These are phyloP conservation scores for Myotis myotis DNA, from an alignment of 2,797 vertebrate species.

Conservation along the genomic window DNA sequence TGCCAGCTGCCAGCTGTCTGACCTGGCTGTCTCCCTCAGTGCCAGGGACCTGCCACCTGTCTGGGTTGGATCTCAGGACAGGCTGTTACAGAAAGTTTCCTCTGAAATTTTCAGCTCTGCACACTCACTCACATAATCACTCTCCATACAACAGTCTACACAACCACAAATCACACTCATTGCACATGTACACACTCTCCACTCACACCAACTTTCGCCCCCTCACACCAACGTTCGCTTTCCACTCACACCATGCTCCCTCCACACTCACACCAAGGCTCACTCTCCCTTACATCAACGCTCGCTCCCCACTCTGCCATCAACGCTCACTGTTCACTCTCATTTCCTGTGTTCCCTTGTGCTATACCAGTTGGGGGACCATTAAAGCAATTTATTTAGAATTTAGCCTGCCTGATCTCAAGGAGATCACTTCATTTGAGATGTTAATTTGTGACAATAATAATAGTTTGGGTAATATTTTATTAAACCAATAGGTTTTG, in stretches of 20 bases:
- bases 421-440: background rate
- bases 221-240: too few relatives aligned
- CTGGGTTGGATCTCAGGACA: background rate
- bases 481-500: background rate
- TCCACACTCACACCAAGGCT: too few relatives aligned
- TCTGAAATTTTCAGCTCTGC: fast-evolving
- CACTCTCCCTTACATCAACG: too few relatives aligned
- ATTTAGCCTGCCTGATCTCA: background rate
- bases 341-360: too few relatives aligned
- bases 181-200: too few relatives aligned
- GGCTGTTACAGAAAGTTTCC: fast-evolving
- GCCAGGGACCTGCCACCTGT: background rate
- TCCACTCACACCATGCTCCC: too few relatives aligned
- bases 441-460: background rate
- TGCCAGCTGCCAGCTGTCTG: fast-evolving
- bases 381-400: background rate
- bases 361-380: background rate
- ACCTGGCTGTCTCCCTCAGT: fast-evolving
- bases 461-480: background rate
- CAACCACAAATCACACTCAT: too few relatives aligned
- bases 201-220: too few relatives aligned
- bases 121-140: too few relatives aligned
- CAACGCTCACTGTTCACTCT: too few relatives aligned
- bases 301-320: too few relatives aligned
- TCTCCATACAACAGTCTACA: too few relatives aligned